Conservation (phyloP, 2,797 vertebrate species). For the Anguilla obscura region DNA sequence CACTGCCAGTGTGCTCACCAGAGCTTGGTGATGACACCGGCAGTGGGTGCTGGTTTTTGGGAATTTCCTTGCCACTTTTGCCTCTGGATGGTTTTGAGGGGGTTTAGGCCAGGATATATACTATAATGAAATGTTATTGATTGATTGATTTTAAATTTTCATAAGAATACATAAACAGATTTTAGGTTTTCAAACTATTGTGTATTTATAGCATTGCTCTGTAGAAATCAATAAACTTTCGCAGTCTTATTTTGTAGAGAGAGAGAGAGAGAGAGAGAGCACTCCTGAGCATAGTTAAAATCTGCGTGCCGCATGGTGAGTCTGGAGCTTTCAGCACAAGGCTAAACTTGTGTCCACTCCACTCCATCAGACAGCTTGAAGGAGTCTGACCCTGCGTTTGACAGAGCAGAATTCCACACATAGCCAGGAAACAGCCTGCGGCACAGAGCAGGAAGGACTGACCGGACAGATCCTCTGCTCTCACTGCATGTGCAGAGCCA, state of each 20-base stretch:
- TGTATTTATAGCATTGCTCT: too few species aligned
- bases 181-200: too few species aligned
- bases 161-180: too few species aligned
- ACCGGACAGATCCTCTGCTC: background rate
- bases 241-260: background rate
- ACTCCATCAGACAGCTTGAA: background rate
- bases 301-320: background rate
- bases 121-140: too few species aligned
- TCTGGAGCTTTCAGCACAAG: background rate
- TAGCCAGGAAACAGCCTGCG: background rate
- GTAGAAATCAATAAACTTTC: too few species aligned
- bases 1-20: background rate
- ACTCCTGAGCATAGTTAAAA: background rate
- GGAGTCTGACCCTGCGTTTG: background rate
- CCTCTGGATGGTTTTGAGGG: background rate
- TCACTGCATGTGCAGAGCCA: background rate
- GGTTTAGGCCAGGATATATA: too few species aligned
- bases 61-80: background rate
- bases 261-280: background rate
- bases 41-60: background rate
- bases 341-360: conserved; percentile 10
- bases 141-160: too few species aligned
- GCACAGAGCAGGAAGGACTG: background rate
- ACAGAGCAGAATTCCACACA: conserved; percentile 3
- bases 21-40: background rate